Base-by-base conservation (phyloP, 2,888 invertebrate genomes). In the Agriopis marginaria region DNA sequence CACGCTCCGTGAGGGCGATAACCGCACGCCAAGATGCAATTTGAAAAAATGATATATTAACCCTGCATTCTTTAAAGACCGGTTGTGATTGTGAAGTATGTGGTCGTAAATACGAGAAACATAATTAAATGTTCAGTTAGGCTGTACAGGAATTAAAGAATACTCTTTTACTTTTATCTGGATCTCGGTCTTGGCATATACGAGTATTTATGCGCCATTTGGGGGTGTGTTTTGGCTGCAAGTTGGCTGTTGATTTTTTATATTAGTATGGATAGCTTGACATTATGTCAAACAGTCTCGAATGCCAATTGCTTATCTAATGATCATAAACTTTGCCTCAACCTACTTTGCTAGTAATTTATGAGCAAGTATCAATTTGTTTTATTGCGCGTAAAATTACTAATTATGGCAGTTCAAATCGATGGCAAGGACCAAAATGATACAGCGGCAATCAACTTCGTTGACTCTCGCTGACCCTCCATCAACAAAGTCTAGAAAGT, bases 401-500 rank as follows among this genome's bases (percentile, higher is more conserved):
- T 75, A 72, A 74, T 72, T 71, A 73, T 66, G 63, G 65, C 55
- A 42, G 68, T 72, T 73, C 56, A 73, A 75, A 73, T 73, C 63
- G 68, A 73, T 75, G 70, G 59, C 73, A 76, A 76, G 77, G 74
- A 74, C 72, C 50, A 71, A 74, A 72, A 67, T 70, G 32, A 68
- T 70, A 72, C 60, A 67, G 65, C 69, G 40, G 55, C 71, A 71
- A 75, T 73, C 58, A 69, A 50, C 68, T 59, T 72, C 59, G 69
- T 76, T 77, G 75, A 77, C 76, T 72, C 64, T 56, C 49, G 12
- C 63, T 75, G 71, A 74, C 75, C 72, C 59, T 72, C 63, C 55
- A 72, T 66, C 64, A 54, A 62, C 12, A 17, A 74, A 61, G 49
- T 82, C 89, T 87, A 84, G 89, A 91, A 89, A 88, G 83, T 85